Conservation (phyloP, 2,797 vertebrate species). For the Sciaenops ocellatus region DNA sequence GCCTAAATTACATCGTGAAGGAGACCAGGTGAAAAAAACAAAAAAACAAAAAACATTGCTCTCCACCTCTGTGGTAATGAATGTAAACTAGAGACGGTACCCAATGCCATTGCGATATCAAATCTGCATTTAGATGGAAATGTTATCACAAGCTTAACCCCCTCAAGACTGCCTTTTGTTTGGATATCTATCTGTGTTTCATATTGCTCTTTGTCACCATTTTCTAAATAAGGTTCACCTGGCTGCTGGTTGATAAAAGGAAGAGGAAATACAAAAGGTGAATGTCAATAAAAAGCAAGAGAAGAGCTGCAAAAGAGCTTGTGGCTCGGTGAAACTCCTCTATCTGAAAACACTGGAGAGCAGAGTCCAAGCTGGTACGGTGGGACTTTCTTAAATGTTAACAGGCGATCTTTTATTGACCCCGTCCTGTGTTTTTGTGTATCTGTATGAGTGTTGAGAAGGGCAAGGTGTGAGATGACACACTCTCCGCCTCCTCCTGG, state of each 20-base stretch:
- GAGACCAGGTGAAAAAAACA: conserved; percentile 38
- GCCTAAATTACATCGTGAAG: conserved; percentile 62
- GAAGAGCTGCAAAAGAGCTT: not conserved
- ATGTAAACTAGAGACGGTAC: conserved; percentile 65
- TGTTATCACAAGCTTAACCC: conserved; percentile 79
- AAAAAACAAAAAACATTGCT: conserved; percentile 35
- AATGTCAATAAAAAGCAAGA: conserved; percentile 25
- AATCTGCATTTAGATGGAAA: conserved; percentile 89
- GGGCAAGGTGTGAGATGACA: conserved; percentile 29
- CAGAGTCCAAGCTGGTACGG: not conserved
- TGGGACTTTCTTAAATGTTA: conserved; percentile 43
- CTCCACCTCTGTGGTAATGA: conserved; percentile 73
- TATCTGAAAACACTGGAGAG: not conserved
- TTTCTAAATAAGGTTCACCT: conserved; percentile 58
- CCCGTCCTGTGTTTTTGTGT: conserved; percentile 32
- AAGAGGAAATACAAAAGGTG: conserved; percentile 19
- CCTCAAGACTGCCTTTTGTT: conserved; percentile 75
- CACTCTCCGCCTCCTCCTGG: conserved; percentile 7
- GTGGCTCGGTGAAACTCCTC: not conserved
- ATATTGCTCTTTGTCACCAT: conserved; percentile 52
- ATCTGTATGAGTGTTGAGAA: conserved; percentile 11
- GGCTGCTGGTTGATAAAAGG: conserved; percentile 34
- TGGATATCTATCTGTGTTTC: conserved; percentile 69
- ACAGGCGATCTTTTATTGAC: conserved; percentile 35
- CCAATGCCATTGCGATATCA: conserved; percentile 62